phyloP scores from a whole-genome alignment of 2,888 invertebrate species.

The Troides helena region DNA sequence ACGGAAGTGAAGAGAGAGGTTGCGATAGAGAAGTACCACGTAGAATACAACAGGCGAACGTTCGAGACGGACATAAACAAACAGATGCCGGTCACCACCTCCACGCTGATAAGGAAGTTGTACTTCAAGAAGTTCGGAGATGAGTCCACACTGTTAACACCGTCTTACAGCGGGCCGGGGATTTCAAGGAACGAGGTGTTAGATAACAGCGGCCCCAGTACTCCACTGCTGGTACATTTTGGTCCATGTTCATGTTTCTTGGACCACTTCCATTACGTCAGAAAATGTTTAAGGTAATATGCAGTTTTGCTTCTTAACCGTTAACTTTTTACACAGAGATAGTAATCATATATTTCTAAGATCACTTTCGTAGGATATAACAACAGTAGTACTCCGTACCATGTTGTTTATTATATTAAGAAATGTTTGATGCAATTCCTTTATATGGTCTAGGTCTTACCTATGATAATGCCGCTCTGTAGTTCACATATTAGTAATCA shows the following conservation, averaged over 20 bases:
- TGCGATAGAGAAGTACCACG: constrained; percentile 52
- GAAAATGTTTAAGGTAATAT: constrained; percentile 48
- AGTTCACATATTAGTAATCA: too few species aligned
- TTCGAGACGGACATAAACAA: constrained; percentile 50
- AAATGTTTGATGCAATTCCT: too few species aligned
- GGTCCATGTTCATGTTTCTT: constrained; percentile 50
- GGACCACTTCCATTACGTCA: constrained; percentile 52
- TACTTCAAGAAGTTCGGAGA: constrained; percentile 49
- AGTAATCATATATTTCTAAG: too few species aligned
- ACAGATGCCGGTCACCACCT: constrained; percentile 53
- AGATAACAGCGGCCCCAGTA: constrained; percentile 36
- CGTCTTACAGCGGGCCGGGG: constrained; percentile 18
- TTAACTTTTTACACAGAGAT: too few species aligned
- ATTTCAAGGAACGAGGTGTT: constrained; percentile 39
- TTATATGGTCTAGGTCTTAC: too few species aligned
- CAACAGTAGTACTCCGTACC: too few species aligned
- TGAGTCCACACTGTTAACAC: constrained; percentile 7
- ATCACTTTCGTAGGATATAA: too few species aligned
- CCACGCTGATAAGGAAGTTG: constrained; percentile 57
- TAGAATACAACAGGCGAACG: constrained; percentile 45
- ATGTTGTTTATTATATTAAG: too few species aligned
- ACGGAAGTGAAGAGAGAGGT: constrained; percentile 60
- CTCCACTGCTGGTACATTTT: constrained; percentile 42
- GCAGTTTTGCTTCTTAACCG: constrained; percentile 11
- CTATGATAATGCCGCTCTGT: too few species aligned